Percentiles rank a stretch among this genome's conserved stretches.
Conservation (phyloP, 2,113 vertebrate genomes). For the Bos javanicus region DNA sequence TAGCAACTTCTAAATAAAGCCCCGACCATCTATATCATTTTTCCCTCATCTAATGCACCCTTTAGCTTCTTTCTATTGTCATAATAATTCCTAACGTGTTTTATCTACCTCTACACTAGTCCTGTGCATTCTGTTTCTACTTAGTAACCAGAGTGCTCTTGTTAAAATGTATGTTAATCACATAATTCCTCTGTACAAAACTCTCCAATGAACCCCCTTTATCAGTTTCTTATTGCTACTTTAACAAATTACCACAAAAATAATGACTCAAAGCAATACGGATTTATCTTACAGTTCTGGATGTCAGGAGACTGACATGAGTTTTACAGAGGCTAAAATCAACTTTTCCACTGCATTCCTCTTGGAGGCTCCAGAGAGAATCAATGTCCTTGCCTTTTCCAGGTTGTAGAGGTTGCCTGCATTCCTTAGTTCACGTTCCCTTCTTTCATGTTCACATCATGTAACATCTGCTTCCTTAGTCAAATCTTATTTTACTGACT, state of each 20-base stretch:
- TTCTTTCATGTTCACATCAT: neutral
- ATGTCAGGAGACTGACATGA: neutral
- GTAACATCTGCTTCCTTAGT: neutral
- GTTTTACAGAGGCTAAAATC: neutral
- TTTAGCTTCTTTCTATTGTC: neutral
- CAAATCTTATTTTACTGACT: neutral
- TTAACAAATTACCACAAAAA: neutral
- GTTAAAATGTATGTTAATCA: neutral
- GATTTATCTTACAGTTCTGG: neutral
- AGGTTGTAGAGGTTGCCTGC: neutral
- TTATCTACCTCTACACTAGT: neutral
- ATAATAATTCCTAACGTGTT: neutral
- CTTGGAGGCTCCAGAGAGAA: neutral
- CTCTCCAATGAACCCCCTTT: neutral
- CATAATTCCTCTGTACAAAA: neutral
- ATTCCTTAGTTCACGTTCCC: neutral
- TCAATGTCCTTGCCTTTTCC: neutral
- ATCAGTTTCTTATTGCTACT: neutral
- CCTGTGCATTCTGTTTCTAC: neutral
- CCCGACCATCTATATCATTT: neutral
- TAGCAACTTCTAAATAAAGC: neutral
- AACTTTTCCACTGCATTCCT: neutral
- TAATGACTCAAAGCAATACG: neutral
- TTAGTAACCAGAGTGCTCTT: neutral
- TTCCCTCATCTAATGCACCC: neutral